Evolutionary conservation across 2,797 vertebrate species (phyloP).

Genomic region (Pantherophis vulpinus): DNA sequence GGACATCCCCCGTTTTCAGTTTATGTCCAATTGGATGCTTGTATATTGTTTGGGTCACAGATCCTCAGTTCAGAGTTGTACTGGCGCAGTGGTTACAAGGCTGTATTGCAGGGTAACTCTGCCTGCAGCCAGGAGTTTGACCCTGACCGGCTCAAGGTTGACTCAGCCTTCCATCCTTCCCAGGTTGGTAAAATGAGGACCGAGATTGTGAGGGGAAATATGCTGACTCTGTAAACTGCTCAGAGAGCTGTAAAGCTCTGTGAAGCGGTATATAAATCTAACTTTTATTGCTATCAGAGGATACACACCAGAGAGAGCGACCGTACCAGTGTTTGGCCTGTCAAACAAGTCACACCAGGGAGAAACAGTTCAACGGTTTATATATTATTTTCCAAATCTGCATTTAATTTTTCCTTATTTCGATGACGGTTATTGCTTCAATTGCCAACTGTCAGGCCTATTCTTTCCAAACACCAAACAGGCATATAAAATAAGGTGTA

Average conservation of each 20-base stretch:
- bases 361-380: neutral
- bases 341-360: neutral
- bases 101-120: no score
- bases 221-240: no score
- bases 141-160: no score
- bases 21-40: no score
- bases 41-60: no score
- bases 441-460: neutral
- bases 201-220: no score
- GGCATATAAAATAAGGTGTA: neutral
- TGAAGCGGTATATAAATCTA: neutral
- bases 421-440: neutral
- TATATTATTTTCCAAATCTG: neutral
- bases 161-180: no score
- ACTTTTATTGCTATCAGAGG: neutral
- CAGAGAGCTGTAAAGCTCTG: no score
- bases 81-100: no score
- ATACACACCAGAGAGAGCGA: neutral
- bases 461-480: neutral
- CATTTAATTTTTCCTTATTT: neutral
- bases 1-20: fast-evolving
- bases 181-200: no score
- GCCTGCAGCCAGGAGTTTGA: no score
- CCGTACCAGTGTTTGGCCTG: neutral
- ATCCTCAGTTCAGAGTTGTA: no score